These are phyloP conservation scores for Thelaira solivaga DNA, from an alignment of 2,888 invertebrate genomes.

Conservation along the genomic window DNA sequence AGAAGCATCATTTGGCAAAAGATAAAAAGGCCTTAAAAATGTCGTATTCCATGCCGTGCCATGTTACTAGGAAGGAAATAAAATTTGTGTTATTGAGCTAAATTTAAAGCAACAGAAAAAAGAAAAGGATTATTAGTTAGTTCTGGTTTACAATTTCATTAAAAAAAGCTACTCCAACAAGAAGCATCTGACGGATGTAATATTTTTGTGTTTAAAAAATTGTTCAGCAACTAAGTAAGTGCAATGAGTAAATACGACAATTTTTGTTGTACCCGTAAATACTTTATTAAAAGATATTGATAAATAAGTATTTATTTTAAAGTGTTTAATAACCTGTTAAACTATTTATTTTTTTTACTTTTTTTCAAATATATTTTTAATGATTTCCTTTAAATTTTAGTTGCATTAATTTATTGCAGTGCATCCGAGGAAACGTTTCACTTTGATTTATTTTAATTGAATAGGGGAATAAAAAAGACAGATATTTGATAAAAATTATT, in stretches of 20 bases:
- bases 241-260: too few relatives aligned
- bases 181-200: slow-evolving; percentile 3
- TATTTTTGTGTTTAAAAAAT: neutral
- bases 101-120: neutral
- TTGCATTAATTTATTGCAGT: neutral
- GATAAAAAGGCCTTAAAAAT: neutral
- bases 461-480: neutral
- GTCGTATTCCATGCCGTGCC: neutral
- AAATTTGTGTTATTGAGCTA: neutral
- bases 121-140: neutral
- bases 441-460: neutral
- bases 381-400: slow-evolving; percentile 4
- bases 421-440: too few relatives aligned
- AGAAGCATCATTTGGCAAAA: neutral
- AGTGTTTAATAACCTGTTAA: neutral
- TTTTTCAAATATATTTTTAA: neutral
- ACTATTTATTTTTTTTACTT: neutral
- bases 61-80: slow-evolving; percentile 31
- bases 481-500: too few relatives aligned
- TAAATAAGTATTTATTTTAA: neutral
- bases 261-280: too few relatives aligned
- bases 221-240: neutral
- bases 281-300: neutral
- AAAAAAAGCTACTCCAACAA: neutral
- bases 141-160: neutral